A percentile compares a stretch with the other conserved stretches of the same genome.
These are phyloP conservation scores for Xylota sylvarum DNA, from an alignment of 2,888 invertebrate genomes.

Conservation along the genomic window DNA sequence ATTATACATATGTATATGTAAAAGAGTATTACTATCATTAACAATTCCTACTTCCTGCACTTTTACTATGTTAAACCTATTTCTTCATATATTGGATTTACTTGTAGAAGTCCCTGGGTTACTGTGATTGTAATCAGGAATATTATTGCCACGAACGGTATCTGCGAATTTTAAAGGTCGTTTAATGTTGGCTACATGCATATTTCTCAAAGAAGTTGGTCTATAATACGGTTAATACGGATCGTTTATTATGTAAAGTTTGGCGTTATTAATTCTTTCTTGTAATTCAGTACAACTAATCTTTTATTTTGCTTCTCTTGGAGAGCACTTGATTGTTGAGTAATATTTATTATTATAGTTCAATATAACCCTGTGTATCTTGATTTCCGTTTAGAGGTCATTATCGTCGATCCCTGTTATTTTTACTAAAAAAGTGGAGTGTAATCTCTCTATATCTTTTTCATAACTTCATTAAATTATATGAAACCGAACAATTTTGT, in stretches of 20 bases:
- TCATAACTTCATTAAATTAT: too few relatives aligned
- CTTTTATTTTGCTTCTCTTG: background rate
- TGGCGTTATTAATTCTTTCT: conserved; percentile 41
- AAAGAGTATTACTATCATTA: conserved; percentile 24
- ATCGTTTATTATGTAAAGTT: too few relatives aligned
- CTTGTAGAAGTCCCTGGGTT: conserved; percentile 10
- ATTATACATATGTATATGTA: too few relatives aligned
- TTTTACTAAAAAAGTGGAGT: background rate
- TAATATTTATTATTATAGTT: conserved; percentile 25
- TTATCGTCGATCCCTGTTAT: background rate
- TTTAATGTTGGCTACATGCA: too few relatives aligned
- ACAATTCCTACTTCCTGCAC: background rate
- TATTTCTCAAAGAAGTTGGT: too few relatives aligned
- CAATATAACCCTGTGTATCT: background rate
- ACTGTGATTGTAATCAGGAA: too few relatives aligned
- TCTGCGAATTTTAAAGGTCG: too few relatives aligned
- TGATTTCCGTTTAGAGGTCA: background rate
- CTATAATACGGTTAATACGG: background rate
- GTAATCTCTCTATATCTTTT: background rate
- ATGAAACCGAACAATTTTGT: too few relatives aligned
- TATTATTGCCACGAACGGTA: too few relatives aligned
- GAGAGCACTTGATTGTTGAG: conserved; percentile 1
- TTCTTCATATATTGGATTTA: conserved; percentile 38
- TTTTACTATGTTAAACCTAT: conserved; percentile 24
- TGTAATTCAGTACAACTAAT: background rate